These are phyloP conservation scores for Brenthis hecate DNA, from an alignment of 2,888 invertebrate species.

Conservation along the genomic window DNA sequence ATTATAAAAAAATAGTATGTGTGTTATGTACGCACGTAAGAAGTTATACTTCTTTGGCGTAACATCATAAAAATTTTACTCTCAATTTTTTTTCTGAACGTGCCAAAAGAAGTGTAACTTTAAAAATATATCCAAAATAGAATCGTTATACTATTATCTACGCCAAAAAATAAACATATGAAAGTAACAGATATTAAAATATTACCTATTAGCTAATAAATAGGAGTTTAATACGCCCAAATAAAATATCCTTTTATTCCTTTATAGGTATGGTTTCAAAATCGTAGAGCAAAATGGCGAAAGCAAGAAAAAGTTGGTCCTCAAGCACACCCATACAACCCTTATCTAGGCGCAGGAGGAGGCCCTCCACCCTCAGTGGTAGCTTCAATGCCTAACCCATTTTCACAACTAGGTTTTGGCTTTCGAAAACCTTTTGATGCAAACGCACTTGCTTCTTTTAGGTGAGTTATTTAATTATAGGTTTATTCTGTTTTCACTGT, in stretches of 20 bases:
- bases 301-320: conserved; percentile 97
- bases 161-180: no score
- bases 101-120: no score
- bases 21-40: no score
- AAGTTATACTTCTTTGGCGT: no score
- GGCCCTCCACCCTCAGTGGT: conserved; percentile 87
- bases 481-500: no score
- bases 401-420: conserved; percentile 89
- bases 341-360: conserved; percentile 87
- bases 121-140: no score
- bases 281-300: conserved; percentile 95
- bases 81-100: no score
- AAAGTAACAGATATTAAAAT: no score
- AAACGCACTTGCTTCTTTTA: conserved; percentile 86
- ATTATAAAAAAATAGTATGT: no score
- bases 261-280: conserved; percentile 96
- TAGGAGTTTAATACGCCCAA: conserved; percentile 7
- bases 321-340: conserved; percentile 94
- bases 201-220: no score
- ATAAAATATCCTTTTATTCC: conserved; percentile 31
- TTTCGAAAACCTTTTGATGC: conserved; percentile 88
- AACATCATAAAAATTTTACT: no score
- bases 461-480: conserved; percentile 66
- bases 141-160: no score
- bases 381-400: conserved; percentile 91